Evolutionary conservation across 2,888 invertebrate species (phyloP).

Genomic region (Meta bourneti): DNA sequence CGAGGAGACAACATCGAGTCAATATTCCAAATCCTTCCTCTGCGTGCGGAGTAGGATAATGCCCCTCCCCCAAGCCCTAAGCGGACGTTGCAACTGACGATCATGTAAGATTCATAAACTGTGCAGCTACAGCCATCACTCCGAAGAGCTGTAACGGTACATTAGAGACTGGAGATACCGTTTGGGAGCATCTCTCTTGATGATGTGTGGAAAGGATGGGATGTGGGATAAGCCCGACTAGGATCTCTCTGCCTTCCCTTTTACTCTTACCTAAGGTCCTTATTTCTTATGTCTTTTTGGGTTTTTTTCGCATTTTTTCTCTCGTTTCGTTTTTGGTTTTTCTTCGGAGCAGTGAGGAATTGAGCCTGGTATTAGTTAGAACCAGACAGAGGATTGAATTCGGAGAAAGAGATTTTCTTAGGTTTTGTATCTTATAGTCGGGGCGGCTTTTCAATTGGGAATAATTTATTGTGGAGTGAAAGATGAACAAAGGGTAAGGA

Average conservation of each 20-base stretch:
- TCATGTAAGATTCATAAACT: conserved; percentile 44
- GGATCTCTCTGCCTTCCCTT: not conserved
- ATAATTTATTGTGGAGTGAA: no score
- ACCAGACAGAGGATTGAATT: not conserved
- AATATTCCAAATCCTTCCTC: not conserved
- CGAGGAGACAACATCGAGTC: not conserved
- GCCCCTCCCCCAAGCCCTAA: not conserved
- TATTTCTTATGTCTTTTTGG: not conserved
- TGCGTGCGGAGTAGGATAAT: not conserved
- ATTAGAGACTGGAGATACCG: conserved; percentile 19
- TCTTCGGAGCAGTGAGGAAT: not conserved
- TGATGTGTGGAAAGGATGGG: not conserved
- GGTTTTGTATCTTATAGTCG: no score
- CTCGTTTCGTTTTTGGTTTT: not conserved
- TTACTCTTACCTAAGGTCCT: not conserved
- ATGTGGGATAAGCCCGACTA: no score
- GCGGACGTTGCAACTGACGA: conserved; percentile 9
- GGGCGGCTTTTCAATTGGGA: not conserved
- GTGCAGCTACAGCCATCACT: not conserved
- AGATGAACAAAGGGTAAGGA: not conserved
- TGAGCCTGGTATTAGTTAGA: not conserved
- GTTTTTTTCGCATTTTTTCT: not conserved
- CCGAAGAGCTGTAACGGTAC: conserved; percentile 24
- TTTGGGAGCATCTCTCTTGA: not conserved
- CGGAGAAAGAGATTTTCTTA: not conserved